Base-by-base conservation (phyloP, 2,797 vertebrate species). In the Poecilia velifera region DNA sequence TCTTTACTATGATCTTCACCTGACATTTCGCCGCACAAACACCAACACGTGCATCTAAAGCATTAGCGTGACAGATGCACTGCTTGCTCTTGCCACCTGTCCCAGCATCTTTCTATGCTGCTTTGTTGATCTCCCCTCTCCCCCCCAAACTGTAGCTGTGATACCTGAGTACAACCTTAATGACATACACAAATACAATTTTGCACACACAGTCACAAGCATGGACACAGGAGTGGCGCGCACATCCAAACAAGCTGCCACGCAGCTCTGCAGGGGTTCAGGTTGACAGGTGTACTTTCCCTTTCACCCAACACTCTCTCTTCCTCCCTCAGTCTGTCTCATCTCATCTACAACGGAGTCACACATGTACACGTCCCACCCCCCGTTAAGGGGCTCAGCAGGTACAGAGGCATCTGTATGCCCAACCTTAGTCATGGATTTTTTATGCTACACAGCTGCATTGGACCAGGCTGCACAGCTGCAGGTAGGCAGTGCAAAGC, bases 401-500 rank as follows among this genome's bases (percentile, higher is more conserved):
- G 88, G 87, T 90, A 89, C 90, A 81, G 90, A 84, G 81, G 88
- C 94, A 95, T 93, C 92, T 95, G 93, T 82, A 86, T 51, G 46
- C 90, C 82, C 86, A 84, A 87, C 85, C 86, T 92, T 74, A 91
- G 90, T 94, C 91, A 93, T 94, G 83, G 92, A 93, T 94, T 91
- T 94, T 95, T 95, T 78, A 94, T 94, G 92, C 83, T 74, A 88
- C 78, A 85, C 89, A 83, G 86, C 84, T 2, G 76, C 84, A 80
- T 68, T 28, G 70, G 77, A 83, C 83, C 77, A 72, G 84, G 77
- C 41, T 10, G 3, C 84, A 82, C 85, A 80, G 82, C 86, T 82
- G 86, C 85, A 76, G 77, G 89, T 83, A 82, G 83, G 84, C 76
- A 89, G 84, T 82, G 79, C 80, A 87, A 82, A 91, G 89, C 82